These are phyloP conservation scores for Hyles euphorbiae DNA, from an alignment of 1,140 invertebrate species.

Conservation along the genomic window DNA sequence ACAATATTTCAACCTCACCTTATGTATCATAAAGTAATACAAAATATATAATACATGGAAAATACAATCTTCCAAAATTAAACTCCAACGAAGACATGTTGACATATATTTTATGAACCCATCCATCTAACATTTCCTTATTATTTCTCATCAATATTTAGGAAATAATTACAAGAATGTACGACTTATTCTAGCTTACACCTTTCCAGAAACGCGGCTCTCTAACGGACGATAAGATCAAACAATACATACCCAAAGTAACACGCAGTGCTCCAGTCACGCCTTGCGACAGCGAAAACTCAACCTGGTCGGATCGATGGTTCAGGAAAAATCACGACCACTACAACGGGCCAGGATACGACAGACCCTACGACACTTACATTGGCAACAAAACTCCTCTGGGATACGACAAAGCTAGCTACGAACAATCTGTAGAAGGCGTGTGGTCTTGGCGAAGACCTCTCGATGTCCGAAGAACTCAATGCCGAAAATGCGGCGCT, in stretches of 20 bases:
- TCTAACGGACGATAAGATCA: slow-evolving; percentile 43
- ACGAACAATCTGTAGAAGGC: slow-evolving; percentile 25
- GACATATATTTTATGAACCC: too few relatives aligned
- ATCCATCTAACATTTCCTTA: too few relatives aligned
- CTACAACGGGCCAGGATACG: slow-evolving; percentile 18
- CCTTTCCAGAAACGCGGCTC: slow-evolving; percentile 59
- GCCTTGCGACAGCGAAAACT: slow-evolving; percentile 57
- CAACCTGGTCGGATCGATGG: slow-evolving; percentile 43
- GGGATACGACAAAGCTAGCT: slow-evolving; percentile 10
- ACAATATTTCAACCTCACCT: too few relatives aligned
- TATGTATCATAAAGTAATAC: too few relatives aligned
- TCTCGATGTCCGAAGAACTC: slow-evolving; percentile 41
- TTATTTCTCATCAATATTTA: too few relatives aligned
- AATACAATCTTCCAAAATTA: too few relatives aligned
- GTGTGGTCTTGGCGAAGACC: slow-evolving; percentile 61
- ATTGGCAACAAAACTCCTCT: not conserved
- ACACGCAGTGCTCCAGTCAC: slow-evolving; percentile 57
- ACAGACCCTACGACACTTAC: slow-evolving; percentile 7
- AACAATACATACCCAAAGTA: slow-evolving; percentile 43
- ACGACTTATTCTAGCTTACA: too few relatives aligned
- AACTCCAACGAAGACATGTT: too few relatives aligned
- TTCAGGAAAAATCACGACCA: slow-evolving; percentile 8
- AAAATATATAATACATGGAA: too few relatives aligned
- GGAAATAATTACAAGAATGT: too few relatives aligned
- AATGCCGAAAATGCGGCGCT: slow-evolving; percentile 47